Evolutionary conservation across 2,888 invertebrate genomes (phyloP), one percentile per base, ranked within the genome.

Genomic region (Doris montereyensis): DNA sequence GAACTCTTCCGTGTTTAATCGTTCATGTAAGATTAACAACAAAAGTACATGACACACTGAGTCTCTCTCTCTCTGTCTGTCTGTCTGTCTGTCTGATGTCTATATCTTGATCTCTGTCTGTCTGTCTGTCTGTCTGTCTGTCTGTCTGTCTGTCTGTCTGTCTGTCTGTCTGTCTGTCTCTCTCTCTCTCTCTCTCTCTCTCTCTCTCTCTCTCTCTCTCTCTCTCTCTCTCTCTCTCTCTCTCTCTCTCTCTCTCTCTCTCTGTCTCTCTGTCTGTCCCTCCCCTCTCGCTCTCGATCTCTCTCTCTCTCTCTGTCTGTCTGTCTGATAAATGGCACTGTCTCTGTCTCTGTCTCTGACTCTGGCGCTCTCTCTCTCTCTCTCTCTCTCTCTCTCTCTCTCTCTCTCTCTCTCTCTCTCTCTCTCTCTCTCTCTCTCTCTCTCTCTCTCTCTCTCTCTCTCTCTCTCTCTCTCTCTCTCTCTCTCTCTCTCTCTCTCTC

Each of bases 181-280:
- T 13, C 60, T 21, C 8, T 0, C 17, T 21, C n/a, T 24, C 35
- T 35, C 35, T 32, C 65, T 62, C 76, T 67, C 41, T 67, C 67
- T 41, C 76, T 41, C 68, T 41, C 68, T 35, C 52, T 41, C 68
- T 76, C 68, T 41, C 1, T 34, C 1, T 71, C 35, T 34, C 34
- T 17, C 21, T 34, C 24, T 52, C 52, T 17, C 70, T 70, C 34
- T 70, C 34, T 34, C 70, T 34, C 24, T 70, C 34, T 24, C 34
- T 17, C 70, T 34, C 30, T 70, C 34, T 70, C n/a, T 70, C 24
- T 34, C 70, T 70, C n/a, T 24, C 4, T 24, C 4, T 13, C 8
- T 24, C 5, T 62, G 5, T 24, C n/a, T 62, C 24, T 67, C 67
- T 28, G 10, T 67, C 67, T 0, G 4, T 30, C n/a, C 41, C 72